Conservation (phyloP, 2,888 invertebrate species). For the Tortricodes alternella region DNA sequence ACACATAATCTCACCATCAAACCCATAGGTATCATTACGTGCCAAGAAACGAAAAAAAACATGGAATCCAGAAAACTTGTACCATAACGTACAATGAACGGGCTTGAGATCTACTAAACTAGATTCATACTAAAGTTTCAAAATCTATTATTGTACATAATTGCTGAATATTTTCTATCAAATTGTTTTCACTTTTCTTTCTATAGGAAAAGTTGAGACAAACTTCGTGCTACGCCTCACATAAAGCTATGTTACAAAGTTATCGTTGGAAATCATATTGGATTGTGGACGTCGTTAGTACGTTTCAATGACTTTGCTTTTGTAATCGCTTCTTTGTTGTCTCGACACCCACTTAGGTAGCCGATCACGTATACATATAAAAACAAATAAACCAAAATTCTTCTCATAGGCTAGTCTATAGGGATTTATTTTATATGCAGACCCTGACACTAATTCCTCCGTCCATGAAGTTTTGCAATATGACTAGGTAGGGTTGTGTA, state of each 20-base stretch:
- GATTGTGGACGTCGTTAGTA: conserved; percentile 7
- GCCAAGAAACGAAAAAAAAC: background rate
- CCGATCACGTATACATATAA: too few species aligned
- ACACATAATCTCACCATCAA: too few species aligned
- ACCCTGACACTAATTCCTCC: too few species aligned
- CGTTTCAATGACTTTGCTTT: conserved; percentile 5
- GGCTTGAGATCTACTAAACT: background rate
- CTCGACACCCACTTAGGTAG: too few species aligned
- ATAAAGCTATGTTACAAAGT: background rate
- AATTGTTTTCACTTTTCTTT: conserved; percentile 4
- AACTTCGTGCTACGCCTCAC: background rate
- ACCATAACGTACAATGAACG: background rate
- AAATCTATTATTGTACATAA: conserved; percentile 2
- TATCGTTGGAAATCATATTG: background rate
- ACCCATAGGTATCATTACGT: background rate
- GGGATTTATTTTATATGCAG: too few species aligned
- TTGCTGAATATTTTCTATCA: conserved; percentile 2
- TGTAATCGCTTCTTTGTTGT: background rate
- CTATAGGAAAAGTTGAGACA: background rate
- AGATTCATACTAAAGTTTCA: background rate
- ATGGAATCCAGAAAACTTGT: background rate
- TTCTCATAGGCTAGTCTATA: too few species aligned
- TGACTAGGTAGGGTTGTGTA: too few species aligned
- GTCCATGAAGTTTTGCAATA: too few species aligned
- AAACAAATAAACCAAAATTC: too few species aligned